Percentiles rank a stretch among this genome's conserved stretches.
These are phyloP conservation scores for Spondyliosoma cantharus DNA, from an alignment of 2,797 vertebrate species.

Conservation along the genomic window DNA sequence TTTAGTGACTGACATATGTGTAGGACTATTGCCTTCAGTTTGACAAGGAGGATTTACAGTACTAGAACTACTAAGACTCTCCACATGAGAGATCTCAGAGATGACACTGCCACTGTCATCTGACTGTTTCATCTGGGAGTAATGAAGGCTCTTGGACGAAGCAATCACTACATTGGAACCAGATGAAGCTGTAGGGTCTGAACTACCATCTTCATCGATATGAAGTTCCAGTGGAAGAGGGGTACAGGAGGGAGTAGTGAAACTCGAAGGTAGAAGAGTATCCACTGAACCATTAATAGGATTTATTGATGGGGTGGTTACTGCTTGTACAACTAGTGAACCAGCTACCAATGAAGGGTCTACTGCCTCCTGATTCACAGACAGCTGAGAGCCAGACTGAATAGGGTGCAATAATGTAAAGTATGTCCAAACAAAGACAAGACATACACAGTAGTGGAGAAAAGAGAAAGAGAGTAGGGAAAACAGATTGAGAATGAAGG, in stretches of 20 bases:
- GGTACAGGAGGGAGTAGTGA: constrained; percentile 43
- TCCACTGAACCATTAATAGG: constrained; percentile 31
- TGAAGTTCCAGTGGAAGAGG: constrained; percentile 73
- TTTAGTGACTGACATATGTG: constrained; percentile 21
- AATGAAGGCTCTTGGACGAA: constrained; percentile 56
- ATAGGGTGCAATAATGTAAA: constrained; percentile 45
- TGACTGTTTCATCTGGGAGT: constrained; percentile 54
- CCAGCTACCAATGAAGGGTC: constrained; percentile 44
- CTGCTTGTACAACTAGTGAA: constrained; percentile 39
- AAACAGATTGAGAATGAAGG: constrained; percentile 59
- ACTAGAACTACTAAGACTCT: constrained; percentile 56
- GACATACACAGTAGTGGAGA: constrained; percentile 69
- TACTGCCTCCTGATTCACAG: constrained; percentile 82
- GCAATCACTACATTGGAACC: constrained; percentile 30
- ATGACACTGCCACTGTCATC: constrained; percentile 48
- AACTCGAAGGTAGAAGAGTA: constrained; percentile 45
- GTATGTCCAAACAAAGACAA: constrained; percentile 60
- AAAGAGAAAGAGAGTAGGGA: constrained; percentile 62
- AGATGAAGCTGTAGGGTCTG: constrained; percentile 29
- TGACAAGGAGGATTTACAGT: constrained; percentile 32
- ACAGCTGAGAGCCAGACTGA: constrained; percentile 89
- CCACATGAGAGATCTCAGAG: constrained; percentile 56
- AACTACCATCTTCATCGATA: constrained; percentile 77
- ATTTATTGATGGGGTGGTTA: constrained; percentile 22
- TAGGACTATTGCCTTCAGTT: constrained; percentile 27